Evolutionary conservation across 2,113 vertebrate genomes (phyloP).

Genomic region (Myanophis thanlyinensis): DNA sequence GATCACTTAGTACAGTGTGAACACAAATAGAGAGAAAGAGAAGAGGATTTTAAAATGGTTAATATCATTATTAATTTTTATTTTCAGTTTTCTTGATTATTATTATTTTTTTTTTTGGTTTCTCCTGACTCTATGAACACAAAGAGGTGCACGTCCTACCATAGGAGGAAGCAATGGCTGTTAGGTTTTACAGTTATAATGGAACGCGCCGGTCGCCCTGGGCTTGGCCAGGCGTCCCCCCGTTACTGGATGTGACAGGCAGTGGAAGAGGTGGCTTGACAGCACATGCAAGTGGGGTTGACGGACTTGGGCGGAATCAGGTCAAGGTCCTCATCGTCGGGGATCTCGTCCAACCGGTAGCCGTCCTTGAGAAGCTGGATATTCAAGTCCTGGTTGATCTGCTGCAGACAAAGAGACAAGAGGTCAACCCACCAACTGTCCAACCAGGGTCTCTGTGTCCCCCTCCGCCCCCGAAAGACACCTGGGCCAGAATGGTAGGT

Average conservation of each 20-base stretch:
- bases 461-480: accelerated
- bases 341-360: conserved; percentile 97
- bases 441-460: no score
- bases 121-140: conserved; percentile 83
- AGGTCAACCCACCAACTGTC: conserved; percentile 41
- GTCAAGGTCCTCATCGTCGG: conserved; percentile 96
- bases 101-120: conserved; percentile 68
- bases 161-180: conserved; percentile 97
- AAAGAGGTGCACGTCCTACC: conserved; percentile 90
- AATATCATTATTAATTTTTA: background rate
- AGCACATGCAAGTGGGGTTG: conserved; percentile 99
- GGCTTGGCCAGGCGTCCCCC: conserved; percentile 38
- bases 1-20: conserved; percentile 39
- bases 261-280: conserved; percentile 95
- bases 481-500: background rate
- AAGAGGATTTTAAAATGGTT: conserved; percentile 60
- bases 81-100: no score
- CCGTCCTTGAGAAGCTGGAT: conserved; percentile 98
- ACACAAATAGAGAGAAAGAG: background rate
- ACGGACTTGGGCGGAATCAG: conserved; percentile 96
- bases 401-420: conserved; percentile 76
- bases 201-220: conserved; percentile 57
- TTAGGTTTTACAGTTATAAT: conserved; percentile 78
- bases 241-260: conserved; percentile 98
- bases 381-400: conserved; percentile 99